Percentiles rank a stretch among this genome's conserved stretches.
These are phyloP conservation scores for Erpornis zantholeuca DNA, from an alignment of 2,113 vertebrate genomes.

Conservation along the genomic window DNA sequence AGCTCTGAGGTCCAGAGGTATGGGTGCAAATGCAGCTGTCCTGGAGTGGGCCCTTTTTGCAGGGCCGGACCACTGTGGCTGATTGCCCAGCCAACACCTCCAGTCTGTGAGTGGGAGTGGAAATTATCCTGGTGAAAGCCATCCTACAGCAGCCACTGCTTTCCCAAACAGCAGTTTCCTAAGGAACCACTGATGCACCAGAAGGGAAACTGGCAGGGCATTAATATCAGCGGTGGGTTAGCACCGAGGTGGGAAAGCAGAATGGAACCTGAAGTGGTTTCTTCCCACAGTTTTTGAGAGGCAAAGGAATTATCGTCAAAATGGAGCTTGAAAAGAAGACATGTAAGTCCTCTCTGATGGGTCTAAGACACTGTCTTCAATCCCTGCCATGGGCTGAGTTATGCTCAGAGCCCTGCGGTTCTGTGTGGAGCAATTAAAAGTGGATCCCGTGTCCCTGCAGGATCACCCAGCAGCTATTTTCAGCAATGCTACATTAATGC, in stretches of 20 bases:
- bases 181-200: neutral
- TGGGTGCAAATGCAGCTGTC: neutral
- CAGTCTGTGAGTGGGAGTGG: neutral
- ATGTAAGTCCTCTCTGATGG: neutral
- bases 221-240: neutral
- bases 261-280: neutral
- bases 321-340: neutral
- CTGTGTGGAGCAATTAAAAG: conserved; percentile 26
- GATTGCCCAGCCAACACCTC: fast-evolving
- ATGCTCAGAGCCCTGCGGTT: neutral
- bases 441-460: neutral
- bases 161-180: neutral
- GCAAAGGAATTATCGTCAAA: neutral
- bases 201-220: neutral
- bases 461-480: conserved; percentile 24
- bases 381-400: neutral
- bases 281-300: neutral
- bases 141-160: neutral
- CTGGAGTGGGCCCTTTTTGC: neutral
- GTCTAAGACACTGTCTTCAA: neutral
- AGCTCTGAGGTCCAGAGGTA: neutral
- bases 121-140: neutral
- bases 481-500: neutral
- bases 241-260: neutral
- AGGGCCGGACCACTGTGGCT: neutral